Base-by-base conservation (phyloP, 2,113 vertebrate species). In the Halichoeres trimaculatus region DNA sequence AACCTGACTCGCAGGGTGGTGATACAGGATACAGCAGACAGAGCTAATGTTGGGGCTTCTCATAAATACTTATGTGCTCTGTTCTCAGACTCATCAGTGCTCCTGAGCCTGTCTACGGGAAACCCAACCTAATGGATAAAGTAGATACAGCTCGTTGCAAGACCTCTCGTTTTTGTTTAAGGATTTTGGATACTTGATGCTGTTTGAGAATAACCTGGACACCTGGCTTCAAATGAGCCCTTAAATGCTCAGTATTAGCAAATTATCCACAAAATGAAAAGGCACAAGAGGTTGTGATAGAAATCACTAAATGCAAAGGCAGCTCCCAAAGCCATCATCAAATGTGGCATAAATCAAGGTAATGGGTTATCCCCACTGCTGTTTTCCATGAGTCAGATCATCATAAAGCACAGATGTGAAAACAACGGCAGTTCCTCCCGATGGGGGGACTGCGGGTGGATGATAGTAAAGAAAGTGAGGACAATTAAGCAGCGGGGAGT, bases 391-490 rank as follows among this genome's bases (percentile, higher is more conserved):
- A 75, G 30, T 47, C 43, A 57, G 70, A 78, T 58, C 54, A 54
- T 65, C 54, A 20, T 23, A 47, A 53, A 61, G 54, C 73, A 57
- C 74, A 84, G 53, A 70, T 80, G 77, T 57, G 51, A 77, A 41
- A 47, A 81, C 64, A 62, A 36, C 35, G 23, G 50, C 26, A 22
- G 40, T 70, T 74, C 23, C 73, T 16, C 40, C 48, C 52, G 48
- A 76, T 0, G 6, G 2, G 47, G 19, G 19, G 59, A 36, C 14
- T 22, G 38, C 56, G 40, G 17, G 51, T 0, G 34, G 50, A 57
- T 58, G 20, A 26, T 43, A n/a, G 26, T 14, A 12, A 68, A 54
- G 57, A 54, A 58, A 68, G 30, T 19, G 26, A 69, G 51, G n/a
- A 55, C 36, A 56, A 55, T 70, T 71, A 48, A 63, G 34, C 35